Base-by-base conservation (phyloP, 1,140 invertebrate genomes). In the Diprion similis region DNA sequence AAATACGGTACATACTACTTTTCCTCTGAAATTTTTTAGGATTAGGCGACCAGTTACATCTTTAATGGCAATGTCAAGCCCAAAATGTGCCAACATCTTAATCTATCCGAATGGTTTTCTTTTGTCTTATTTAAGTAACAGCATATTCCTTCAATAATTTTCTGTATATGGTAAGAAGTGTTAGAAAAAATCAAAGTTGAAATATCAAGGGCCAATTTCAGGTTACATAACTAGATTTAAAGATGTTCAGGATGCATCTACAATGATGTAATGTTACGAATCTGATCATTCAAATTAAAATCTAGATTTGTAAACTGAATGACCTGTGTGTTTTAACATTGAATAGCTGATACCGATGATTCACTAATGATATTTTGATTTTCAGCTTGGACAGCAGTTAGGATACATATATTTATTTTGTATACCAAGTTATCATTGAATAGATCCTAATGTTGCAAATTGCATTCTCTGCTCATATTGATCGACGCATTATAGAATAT, bases 321-420 rank as follows among this genome's bases (percentile, higher is more conserved):
- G 78, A 72, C 80, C 78, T 72, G 70, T 71, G 13, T 24, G 11
- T 68, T 68, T 68, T 19, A 68, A 68, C 45, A 15, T 19, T 24
- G 67, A n/a, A 68, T 11, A 68, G 67, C 77, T 72, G 75, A 68
- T 78, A 73, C 72, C 71, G 37, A 78, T 75, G 76, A 81, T 78
- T 69, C 68, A 80, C 79, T 85, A 84, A 85, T 78, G 65, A 75
- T 46, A 64, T 77, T 80, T 83, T 77, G 81, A 75, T 78, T 86
- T 86, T 84, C 85, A 85, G 85, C 82, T 68, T 80, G 82, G 82
- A 76, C 76, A 71, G 79, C 82, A 74, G 77, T 79, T 82, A 82
- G 72, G 48, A 67, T 70, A 79, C 73, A 78, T 71, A 74, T 65
- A 77, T 71, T 80, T 79, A 78, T 75, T 78, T 78, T 75, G 71